phyloP scores from a whole-genome alignment of 2,797 vertebrate genomes.

The Liasis olivaceus region DNA sequence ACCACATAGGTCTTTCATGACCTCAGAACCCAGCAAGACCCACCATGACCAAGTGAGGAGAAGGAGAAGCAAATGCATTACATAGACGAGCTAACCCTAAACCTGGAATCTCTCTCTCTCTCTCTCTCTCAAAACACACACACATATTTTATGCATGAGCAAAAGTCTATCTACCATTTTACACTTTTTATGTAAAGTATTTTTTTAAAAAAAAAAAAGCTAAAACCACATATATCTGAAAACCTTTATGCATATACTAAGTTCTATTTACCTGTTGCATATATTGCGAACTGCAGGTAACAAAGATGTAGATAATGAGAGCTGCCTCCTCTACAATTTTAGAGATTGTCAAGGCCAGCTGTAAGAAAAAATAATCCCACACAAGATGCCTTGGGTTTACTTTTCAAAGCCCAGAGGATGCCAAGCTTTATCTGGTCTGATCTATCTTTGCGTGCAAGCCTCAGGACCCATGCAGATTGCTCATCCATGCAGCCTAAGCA shows the following conservation, averaged over 20 bases:
- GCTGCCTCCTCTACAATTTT: too few species aligned
- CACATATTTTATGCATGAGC: not conserved
- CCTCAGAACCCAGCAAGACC: not conserved
- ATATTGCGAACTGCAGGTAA: not conserved
- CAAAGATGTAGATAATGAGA: not conserved
- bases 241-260: not conserved
- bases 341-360: too few species aligned
- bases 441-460: not conserved
- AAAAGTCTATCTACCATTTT: not conserved
- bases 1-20: not conserved
- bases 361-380: too few species aligned
- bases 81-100: not conserved
- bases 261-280: not conserved
- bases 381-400: not conserved
- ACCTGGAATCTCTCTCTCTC: not conserved
- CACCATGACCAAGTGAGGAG: not conserved
- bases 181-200: not conserved
- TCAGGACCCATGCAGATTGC: not conserved
- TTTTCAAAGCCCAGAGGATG: not conserved
- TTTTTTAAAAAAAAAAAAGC: not conserved
- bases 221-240: not conserved
- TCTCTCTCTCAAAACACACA: too few species aligned
- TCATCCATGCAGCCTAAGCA: not conserved
- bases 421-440: not conserved
- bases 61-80: not conserved